Conservation (phyloP, 2,888 invertebrate genomes). For the Creontiades dilutus region DNA sequence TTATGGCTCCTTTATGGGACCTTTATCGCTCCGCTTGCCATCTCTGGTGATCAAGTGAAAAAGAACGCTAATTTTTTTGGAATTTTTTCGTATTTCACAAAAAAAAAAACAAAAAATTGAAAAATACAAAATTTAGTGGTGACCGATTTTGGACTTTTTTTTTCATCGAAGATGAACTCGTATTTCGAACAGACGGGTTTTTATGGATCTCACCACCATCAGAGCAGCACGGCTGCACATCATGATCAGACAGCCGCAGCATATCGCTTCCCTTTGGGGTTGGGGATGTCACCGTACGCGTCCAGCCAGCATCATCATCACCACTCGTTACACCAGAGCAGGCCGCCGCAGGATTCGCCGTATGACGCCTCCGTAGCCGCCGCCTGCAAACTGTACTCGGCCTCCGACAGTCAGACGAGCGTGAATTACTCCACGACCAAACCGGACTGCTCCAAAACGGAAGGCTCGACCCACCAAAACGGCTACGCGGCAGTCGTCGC, state of each 20-base stretch:
- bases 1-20: slow-evolving; percentile 74
- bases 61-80: slow-evolving; percentile 49
- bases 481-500: slow-evolving; percentile 85
- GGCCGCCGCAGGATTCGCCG: slow-evolving; percentile 93
- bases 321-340: slow-evolving; percentile 86
- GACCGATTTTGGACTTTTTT: slow-evolving; percentile 37
- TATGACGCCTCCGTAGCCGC: slow-evolving; percentile 94
- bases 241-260: slow-evolving; percentile 84
- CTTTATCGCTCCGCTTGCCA: slow-evolving; percentile 73
- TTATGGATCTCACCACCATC: slow-evolving; percentile 93
- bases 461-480: slow-evolving; percentile 80
- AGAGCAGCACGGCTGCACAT: slow-evolving; percentile 84
- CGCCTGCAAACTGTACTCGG: slow-evolving; percentile 88
- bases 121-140: slow-evolving; percentile 38
- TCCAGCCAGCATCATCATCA: slow-evolving; percentile 85
- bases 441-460: slow-evolving; percentile 77
- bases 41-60: slow-evolving; percentile 71
- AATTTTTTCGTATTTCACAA: background rate
- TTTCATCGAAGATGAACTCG: slow-evolving; percentile 82
- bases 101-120: slow-evolving; percentile 10
- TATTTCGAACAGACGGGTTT: slow-evolving; percentile 98
- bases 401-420: slow-evolving; percentile 80
- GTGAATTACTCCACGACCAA: slow-evolving; percentile 77
- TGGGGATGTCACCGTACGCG: slow-evolving; percentile 92
- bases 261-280: slow-evolving; percentile 91